Conservation (phyloP, 2,113 vertebrate genomes). For the Ciconia maguari region DNA sequence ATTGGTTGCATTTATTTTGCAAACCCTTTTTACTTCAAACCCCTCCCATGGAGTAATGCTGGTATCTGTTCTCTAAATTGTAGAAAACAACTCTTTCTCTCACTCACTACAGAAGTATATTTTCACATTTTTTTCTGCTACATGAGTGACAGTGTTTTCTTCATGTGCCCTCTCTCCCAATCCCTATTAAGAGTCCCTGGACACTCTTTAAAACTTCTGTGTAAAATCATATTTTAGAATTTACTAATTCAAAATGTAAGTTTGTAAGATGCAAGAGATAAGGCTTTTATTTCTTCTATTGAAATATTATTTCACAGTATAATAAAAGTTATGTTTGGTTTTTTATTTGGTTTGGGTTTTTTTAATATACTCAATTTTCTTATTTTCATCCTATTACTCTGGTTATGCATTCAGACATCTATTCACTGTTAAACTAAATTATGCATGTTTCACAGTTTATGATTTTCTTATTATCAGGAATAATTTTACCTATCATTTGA, state of each 20-base stretch:
- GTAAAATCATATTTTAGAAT: not conserved
- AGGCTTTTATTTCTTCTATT: not conserved
- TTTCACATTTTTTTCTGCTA: not conserved
- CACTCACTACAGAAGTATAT: not conserved
- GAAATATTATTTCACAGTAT: not conserved
- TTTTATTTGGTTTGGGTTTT: not conserved
- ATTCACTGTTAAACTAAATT: not conserved
- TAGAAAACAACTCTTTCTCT: not conserved
- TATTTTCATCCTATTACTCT: not conserved
- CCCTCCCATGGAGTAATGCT: not conserved
- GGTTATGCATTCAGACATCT: not conserved
- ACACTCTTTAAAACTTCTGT: not conserved
- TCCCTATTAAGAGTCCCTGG: not conserved
- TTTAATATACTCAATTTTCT: not conserved
- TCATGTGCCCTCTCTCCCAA: fast-evolving
- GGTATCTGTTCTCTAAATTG: not conserved
- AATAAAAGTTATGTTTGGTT: not conserved
- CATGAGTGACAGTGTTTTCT: not conserved
- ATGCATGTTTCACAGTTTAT: not conserved
- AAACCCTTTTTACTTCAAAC: not conserved
- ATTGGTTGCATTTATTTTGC: not conserved
- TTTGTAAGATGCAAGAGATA: not conserved
- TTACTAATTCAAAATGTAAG: not conserved
- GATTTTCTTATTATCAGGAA: not conserved
- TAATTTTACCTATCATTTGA: not conserved